Evolutionary conservation across 2,113 vertebrate genomes (phyloP).

Genomic region (Ceyx margarethae): DNA sequence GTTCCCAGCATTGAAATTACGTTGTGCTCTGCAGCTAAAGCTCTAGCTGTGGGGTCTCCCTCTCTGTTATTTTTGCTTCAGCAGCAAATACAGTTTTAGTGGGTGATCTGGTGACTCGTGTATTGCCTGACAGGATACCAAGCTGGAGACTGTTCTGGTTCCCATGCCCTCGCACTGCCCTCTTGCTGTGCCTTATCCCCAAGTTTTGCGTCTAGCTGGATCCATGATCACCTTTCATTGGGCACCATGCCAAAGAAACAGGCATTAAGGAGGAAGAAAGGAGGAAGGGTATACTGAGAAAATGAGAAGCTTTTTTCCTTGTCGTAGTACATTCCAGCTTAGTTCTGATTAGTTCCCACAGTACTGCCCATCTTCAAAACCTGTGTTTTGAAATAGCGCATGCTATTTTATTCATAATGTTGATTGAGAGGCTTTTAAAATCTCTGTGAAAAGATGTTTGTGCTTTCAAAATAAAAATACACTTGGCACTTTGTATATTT

Average conservation of each 20-base stretch:
- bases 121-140: not conserved
- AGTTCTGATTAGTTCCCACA: not conserved
- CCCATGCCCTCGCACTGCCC: not conserved
- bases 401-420: not conserved
- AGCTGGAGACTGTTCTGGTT: not conserved
- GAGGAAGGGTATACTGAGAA: not conserved
- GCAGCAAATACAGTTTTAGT: not conserved
- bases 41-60: not conserved
- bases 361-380: not conserved
- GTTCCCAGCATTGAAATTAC: not conserved
- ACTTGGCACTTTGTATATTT: not conserved
- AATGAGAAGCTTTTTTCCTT: not conserved
- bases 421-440: not conserved
- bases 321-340: not conserved
- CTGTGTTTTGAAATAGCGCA: not conserved
- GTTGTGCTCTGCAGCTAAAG: not conserved
- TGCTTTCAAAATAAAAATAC: slow-evolving; percentile 9
- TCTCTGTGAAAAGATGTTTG: not conserved
- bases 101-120: not conserved
- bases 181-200: not conserved
- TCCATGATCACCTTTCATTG: not conserved
- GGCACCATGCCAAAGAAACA: not conserved
- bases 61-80: not conserved
- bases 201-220: not conserved
- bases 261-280: not conserved